Evolutionary conservation across 2,888 invertebrate species (phyloP), one percentile per base, ranked within the genome.

Genomic region (Meta bourneti): DNA sequence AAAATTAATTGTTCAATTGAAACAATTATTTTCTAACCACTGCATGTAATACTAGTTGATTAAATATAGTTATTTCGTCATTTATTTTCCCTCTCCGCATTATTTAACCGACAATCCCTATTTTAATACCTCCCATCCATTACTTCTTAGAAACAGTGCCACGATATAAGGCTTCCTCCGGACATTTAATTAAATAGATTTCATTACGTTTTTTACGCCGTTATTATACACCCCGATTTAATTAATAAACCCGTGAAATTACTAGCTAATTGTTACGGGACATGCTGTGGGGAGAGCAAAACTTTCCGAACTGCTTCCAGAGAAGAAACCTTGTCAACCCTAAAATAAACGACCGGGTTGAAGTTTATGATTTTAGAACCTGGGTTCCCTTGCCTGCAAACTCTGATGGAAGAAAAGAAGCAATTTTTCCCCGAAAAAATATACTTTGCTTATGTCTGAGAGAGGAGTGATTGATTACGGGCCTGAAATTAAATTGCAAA

Each of bases 401-500:
- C 52, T 71, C 19, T 54, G 13, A 81, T 20, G 78, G n/a, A 87
- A 81, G 69, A 70, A 51, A 19, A 20, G 8, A 72, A 7, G 34
- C 77, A 77, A 51, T 80, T 88, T 88, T 81, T 87, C 61, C n/a
- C n/a, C 52, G 13, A 34, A 49, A 34, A 61, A 88, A 88, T 61
- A 74, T 49, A 75, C 13, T 49, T 88, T 52, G 70, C 81, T 88
- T 72, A 81, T 74, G 81, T 81, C 69, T 88, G 49, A 81, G 61
- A 16, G 13, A 34, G 6, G 8, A 20, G 69, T 88, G 88, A 88
- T 88, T 81, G 88, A 88, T 88, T 88, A 81, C 69, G 16, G 54
- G 74, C 13, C 19, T 61, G 72, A 88, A 88, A 88, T 88, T 81
- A 88, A 88, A 88, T 88, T 81, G 74, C 80, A 74, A 88, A 88